phyloP scores from a whole-genome alignment of 2,797 vertebrate species.

The Kryptolebias ocellatus region DNA sequence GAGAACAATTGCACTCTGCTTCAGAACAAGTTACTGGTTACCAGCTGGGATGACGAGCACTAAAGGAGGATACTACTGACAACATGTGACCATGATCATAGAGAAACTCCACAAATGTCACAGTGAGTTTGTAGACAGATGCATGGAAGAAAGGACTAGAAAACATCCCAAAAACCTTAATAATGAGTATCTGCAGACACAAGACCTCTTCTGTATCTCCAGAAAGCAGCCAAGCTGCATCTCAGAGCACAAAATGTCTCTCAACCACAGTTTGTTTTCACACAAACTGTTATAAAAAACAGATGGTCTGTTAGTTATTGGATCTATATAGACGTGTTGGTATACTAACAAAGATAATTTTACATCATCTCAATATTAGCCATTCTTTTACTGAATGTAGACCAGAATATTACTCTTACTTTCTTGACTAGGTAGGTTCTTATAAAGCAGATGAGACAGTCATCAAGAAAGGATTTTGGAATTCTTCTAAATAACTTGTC shows the following conservation, averaged over 20 bases:
- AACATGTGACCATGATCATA: neutral
- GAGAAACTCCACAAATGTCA: constrained; percentile 5
- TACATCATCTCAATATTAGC: constrained; percentile 16
- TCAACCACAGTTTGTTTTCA: constrained; percentile 14
- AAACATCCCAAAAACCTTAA: constrained; percentile 2
- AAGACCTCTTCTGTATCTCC: constrained; percentile 3
- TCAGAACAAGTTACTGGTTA: constrained; percentile 12
- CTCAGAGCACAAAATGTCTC: constrained; percentile 27
- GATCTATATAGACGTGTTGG: neutral
- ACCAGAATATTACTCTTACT: constrained; percentile 15
- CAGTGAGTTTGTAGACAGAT: constrained; percentile 14
- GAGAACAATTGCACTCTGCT: constrained; percentile 24
- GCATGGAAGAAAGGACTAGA: constrained; percentile 23
- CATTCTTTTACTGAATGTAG: constrained; percentile 10
- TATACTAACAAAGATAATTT: neutral
- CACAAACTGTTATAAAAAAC: constrained; percentile 43
- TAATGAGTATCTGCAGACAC: constrained; percentile 3
- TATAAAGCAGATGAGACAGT: constrained; percentile 16
- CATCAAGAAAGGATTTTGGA: constrained; percentile 50
- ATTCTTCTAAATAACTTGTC: constrained; percentile 60
- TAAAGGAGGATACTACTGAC: neutral
- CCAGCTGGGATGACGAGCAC: constrained; percentile 9
- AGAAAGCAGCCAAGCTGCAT: constrained; percentile 21
- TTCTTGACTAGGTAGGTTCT: constrained; percentile 32
- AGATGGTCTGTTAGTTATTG: constrained; percentile 20